A percentile compares a stretch with the other conserved stretches of the same genome.
Evolutionary conservation across 2,888 invertebrate genomes (phyloP).

Genomic region (Cylloceria caligata): DNA sequence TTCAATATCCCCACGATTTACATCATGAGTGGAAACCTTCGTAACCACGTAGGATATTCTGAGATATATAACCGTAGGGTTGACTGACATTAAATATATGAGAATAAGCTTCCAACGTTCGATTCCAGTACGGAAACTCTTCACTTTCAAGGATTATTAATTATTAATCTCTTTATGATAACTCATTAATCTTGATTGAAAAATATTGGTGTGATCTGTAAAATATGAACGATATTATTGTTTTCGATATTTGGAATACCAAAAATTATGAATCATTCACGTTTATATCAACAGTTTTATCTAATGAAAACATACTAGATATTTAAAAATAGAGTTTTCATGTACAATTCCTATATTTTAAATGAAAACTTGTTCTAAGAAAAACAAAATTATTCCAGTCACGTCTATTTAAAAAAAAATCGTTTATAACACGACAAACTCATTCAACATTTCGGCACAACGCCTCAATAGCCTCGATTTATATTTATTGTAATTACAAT

Average conservation of each 20-base stretch:
- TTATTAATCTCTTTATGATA: not conserved
- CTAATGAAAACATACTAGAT: not conserved
- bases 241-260: not conserved
- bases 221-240: not conserved
- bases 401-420: too few relatives aligned
- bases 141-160: not conserved
- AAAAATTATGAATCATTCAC: not conserved
- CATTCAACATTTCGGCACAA: too few relatives aligned
- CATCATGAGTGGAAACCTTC: not conserved
- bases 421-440: too few relatives aligned
- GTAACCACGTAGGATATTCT: not conserved
- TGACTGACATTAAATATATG: not conserved
- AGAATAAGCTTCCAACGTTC: not conserved
- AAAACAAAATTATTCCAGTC: too few relatives aligned
- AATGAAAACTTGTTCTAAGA: too few relatives aligned
- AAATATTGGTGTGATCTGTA: not conserved
- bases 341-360: too few relatives aligned
- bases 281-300: not conserved
- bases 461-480: too few relatives aligned
- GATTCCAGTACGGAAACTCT: not conserved
- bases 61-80: slow-evolving; percentile 1
- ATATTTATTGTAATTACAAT: too few relatives aligned
- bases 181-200: not conserved
- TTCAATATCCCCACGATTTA: slow-evolving; percentile 3
- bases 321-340: too few relatives aligned